Base-by-base conservation (phyloP, 2,113 vertebrate genomes). In the Leptodactylus fuscus region DNA sequence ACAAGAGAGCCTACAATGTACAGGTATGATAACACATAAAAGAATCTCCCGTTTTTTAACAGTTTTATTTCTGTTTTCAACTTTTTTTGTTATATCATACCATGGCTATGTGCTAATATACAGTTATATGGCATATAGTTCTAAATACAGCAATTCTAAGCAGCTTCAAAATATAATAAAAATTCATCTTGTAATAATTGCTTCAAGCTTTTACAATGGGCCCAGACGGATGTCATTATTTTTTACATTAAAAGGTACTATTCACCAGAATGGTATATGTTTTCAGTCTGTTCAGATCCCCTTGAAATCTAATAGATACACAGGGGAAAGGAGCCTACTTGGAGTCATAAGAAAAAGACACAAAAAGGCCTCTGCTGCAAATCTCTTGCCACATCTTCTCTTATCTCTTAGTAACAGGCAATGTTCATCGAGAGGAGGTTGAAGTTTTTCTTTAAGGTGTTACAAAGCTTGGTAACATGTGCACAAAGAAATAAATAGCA, bases 391-490 rank as follows among this genome's bases (percentile, higher is more conserved):
- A 27, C 46, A 82, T 71, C 67, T 73, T 53, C 13, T 82, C 29
- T 82, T 81, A 81, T 81, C 44, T 81, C 34, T 81, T 51, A 36
- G 60, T 69, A 34, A 49, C 80, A 81, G 80, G 60, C 44, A 46
- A 20, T 51, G 46, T 51, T 69, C 22, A 38, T 73, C 49, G 13
- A 53, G 69, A 73, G 49, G 2, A 73, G 18, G 24, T 36, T 73
- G 67, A 24, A 34, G 81, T 41, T 73, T 71, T 15, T 70, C 38
- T 49, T 53, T 73, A 38, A 38, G 29, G 22, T 41, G 6, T 48
- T 82, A 51, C 48, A 82, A 81, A 81, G 62, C 60, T 67, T 32
- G 20, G 80, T n/a, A 82, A 82, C 48, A 71, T 51, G n/a, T 22
- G n/a, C 32, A 82, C 49, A 38, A 82, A 53, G 49, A 49, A 82